A percentile compares a stretch with the other conserved stretches of the same genome.
Conservation (phyloP, 2,113 vertebrate species). For the Phaethon lepturus region DNA sequence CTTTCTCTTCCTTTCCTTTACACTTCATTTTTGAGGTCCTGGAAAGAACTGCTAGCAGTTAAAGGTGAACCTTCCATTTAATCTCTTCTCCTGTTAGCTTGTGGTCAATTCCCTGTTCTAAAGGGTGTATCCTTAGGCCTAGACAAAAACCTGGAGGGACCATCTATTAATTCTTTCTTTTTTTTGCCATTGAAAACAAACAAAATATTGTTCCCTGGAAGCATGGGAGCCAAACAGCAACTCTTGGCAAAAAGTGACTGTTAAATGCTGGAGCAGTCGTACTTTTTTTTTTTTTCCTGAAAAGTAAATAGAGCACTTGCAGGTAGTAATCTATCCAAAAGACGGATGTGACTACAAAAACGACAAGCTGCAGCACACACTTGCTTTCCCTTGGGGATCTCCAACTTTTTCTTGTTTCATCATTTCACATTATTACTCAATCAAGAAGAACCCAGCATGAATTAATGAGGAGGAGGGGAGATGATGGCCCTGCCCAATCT, state of each 20-base stretch:
- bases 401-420: neutral
- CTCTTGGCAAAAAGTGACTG: neutral
- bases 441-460: neutral
- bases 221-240: neutral
- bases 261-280: conserved; percentile 18
- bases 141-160: neutral
- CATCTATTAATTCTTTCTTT: neutral
- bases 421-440: neutral
- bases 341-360: neutral
- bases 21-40: neutral
- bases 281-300: neutral
- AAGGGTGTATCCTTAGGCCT: neutral
- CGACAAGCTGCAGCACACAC: neutral
- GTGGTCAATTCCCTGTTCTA: neutral
- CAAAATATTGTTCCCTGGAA: conserved; percentile 23
- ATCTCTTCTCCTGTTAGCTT: neutral
- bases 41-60: neutral
- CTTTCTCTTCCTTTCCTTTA: neutral
- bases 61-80: neutral
- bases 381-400: neutral
- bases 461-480: neutral
- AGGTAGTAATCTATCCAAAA: neutral
- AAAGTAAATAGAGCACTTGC: neutral
- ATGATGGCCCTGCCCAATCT: neutral
- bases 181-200: neutral